Evolutionary conservation across 2,113 vertebrate species (phyloP), one percentile per base, ranked within the genome.

Genomic region (Anguilla japonica): DNA sequence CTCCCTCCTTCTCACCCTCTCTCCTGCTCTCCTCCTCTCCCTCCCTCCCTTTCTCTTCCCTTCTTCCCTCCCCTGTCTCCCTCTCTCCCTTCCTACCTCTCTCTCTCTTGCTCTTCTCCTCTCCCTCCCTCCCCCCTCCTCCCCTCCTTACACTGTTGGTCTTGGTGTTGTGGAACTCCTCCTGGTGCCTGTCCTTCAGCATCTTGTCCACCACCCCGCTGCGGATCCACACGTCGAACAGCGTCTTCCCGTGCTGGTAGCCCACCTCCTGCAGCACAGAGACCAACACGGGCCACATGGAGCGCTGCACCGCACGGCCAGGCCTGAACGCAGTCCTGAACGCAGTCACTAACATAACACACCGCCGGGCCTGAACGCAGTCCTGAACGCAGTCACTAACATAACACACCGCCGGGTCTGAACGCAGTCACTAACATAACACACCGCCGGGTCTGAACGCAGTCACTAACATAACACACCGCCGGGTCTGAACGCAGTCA

Each of bases 201-300:
- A 99, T 98, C 88, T 98, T 98, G 15, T 98, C 97, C 82, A 98
- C 95, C 84, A 99, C 97, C 0, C 97, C 97, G 9, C 97, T 97
- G 82, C 97, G 95, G 84, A 90, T 86, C 98, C 98, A 99, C 88
- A 98, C 96, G 1, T 96, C 97, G 88, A 99, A 99, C 3, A 99
- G 95, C 0, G 97, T 99, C 90, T 96, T 97, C 2, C 97, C 98
- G 0, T 99, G 98, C 92, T 98, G 97, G 91, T 97, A 98, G 63
- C 98, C 98, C 90, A 99, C 97, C 85, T 98, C 98, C 98, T 99
- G 81, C 13, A 0, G 90, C 22, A 86, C 46, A 6, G n/a, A 83
- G 14, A 43, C 20, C 5, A 41, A 88, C 40, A 56, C 40, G 75
- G 16, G 34, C 56, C 15, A 34, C 80, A 43, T 46, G 8, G 13